Conservation (phyloP, 2,113 vertebrate genomes). For the Bostrychus sinensis region DNA sequence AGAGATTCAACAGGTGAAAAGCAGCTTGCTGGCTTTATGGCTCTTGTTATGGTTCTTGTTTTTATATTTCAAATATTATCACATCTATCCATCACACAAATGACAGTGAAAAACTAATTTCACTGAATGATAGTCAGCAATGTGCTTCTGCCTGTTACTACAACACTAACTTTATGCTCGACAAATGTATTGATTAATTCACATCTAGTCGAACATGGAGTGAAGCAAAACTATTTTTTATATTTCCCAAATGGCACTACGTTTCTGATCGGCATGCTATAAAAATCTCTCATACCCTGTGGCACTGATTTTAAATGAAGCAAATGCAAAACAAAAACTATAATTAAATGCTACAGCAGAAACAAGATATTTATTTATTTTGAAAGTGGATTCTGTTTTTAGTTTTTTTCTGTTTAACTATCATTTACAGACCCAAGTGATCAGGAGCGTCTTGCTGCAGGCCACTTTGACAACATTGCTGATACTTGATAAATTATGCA, state of each 20-base stretch:
- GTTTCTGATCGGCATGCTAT: background rate
- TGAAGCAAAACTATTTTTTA: background rate
- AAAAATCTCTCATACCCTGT: background rate
- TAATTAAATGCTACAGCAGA: background rate
- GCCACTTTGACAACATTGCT: conserved; percentile 9
- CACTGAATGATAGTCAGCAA: too few species aligned
- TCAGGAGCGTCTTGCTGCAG: background rate
- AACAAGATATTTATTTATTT: background rate
- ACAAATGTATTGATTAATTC: background rate
- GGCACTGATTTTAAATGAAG: background rate
- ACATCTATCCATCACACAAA: too few species aligned
- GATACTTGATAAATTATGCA: background rate
- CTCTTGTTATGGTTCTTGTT: too few species aligned
- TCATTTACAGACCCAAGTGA: background rate
- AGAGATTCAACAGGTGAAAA: too few species aligned
- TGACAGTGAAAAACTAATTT: too few species aligned
- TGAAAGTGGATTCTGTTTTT: background rate
- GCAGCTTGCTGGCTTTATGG: too few species aligned
- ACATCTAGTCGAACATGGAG: background rate
- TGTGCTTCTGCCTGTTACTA: too few species aligned
- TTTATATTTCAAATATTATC: too few species aligned
- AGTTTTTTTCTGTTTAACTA: background rate
- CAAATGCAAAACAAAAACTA: conserved; percentile 1
- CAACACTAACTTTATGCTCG: background rate
- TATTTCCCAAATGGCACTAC: background rate